These are phyloP conservation scores for Conopomorpha cramerella DNA, from an alignment of 1,140 invertebrate genomes.

Conservation along the genomic window DNA sequence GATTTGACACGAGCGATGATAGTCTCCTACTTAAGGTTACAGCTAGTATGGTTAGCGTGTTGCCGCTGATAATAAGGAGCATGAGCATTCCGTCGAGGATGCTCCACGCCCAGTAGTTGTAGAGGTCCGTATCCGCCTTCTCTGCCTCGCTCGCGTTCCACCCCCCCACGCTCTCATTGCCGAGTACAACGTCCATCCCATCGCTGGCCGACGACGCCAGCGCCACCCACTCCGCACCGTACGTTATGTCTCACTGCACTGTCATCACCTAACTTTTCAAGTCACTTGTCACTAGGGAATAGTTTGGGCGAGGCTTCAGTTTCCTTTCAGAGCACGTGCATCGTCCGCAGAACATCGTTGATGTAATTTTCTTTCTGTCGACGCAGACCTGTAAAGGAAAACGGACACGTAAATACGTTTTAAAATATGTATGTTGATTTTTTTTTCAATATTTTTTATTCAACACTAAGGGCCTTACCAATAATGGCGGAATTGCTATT, in stretches of 20 bases:
- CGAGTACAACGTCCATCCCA: slow-evolving; percentile 49
- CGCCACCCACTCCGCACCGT: slow-evolving; percentile 33
- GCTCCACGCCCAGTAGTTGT: slow-evolving; percentile 63
- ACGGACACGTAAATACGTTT: not conserved
- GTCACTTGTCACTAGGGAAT: slow-evolving; percentile 21
- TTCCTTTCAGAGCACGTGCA: slow-evolving; percentile 13
- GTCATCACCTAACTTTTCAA: slow-evolving; percentile 31
- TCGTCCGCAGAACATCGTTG: too few species aligned
- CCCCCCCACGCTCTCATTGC: slow-evolving; percentile 27
- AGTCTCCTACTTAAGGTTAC: slow-evolving; percentile 68
- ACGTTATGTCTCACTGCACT: slow-evolving; percentile 40
- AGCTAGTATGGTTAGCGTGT: slow-evolving; percentile 73
- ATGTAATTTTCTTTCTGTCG: too few species aligned
- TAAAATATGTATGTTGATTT: too few species aligned
- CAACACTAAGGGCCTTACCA: too few species aligned
- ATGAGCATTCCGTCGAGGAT: slow-evolving; percentile 68
- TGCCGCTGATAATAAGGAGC: slow-evolving; percentile 68
- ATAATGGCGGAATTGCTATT: too few species aligned
- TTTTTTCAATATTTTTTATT: too few species aligned
- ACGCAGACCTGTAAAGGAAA: too few species aligned
- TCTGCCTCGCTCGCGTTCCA: slow-evolving; percentile 28
- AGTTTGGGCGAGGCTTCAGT: slow-evolving; percentile 10
- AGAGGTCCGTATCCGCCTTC: slow-evolving; percentile 20
- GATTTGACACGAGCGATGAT: slow-evolving; percentile 68
- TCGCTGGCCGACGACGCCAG: slow-evolving; percentile 46